These are phyloP conservation scores for Ornithoptera alexandrae DNA, from an alignment of 2,888 invertebrate genomes.

Conservation along the genomic window DNA sequence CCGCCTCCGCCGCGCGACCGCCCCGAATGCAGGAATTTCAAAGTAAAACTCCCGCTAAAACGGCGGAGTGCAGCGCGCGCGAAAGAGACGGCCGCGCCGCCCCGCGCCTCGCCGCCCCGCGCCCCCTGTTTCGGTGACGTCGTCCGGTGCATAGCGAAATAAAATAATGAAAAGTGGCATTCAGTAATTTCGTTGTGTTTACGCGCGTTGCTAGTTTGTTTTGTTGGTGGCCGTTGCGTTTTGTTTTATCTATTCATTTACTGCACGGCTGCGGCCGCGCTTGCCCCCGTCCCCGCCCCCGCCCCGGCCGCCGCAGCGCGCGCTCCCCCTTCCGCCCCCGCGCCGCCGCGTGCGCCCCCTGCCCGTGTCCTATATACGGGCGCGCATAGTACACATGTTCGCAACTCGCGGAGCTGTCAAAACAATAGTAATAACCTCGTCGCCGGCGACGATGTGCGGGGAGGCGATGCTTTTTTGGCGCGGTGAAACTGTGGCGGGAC, in stretches of 20 bases:
- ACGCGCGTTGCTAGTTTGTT: conserved; percentile 77
- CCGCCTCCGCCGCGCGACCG: conserved; percentile 21
- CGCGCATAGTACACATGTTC: conserved; percentile 49
- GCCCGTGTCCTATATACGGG: conserved; percentile 44
- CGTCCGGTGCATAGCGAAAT: conserved; percentile 74
- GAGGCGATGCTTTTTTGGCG: conserved; percentile 54
- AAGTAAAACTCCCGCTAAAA: conserved; percentile 53
- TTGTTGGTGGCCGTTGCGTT: conserved; percentile 55
- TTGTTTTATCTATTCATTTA: conserved; percentile 34
- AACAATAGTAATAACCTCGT: conserved; percentile 52
- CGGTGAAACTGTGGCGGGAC: conserved; percentile 54
- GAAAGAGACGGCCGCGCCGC: conserved; percentile 64
- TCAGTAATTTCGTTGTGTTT: conserved; percentile 79
- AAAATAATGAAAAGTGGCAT: conserved; percentile 78
- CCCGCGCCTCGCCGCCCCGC: conserved; percentile 37
- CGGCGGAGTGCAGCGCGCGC: conserved; percentile 44
- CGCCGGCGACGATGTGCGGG: conserved; percentile 42
- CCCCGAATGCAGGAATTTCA: conserved; percentile 58
- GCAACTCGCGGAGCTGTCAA: conserved; percentile 65
- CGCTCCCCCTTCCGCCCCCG: no score
- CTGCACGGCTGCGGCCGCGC: background rate
- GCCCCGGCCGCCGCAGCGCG: conserved; percentile 43
- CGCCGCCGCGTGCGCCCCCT: conserved; percentile 38
- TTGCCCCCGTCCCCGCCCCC: conserved; percentile 10
- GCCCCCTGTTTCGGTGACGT: conserved; percentile 70